A percentile compares a stretch with the other conserved stretches of the same genome.
These are phyloP conservation scores for Panopea generosa DNA, from an alignment of 2,888 invertebrate genomes.

Conservation along the genomic window DNA sequence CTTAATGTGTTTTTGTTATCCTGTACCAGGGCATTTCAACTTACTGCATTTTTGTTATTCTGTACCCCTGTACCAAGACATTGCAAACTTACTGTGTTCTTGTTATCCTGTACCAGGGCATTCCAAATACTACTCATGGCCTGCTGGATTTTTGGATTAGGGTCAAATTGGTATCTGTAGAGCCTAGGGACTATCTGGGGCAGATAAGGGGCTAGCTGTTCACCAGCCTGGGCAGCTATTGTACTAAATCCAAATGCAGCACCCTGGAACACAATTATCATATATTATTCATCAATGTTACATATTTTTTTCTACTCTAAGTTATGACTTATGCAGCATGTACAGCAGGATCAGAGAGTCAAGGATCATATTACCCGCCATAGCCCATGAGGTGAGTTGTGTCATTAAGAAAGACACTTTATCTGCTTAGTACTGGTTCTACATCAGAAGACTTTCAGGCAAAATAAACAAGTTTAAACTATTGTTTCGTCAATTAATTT, in stretches of 20 bases:
- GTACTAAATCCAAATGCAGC: conserved; percentile 97
- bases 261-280: conserved; percentile 87
- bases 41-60: not conserved
- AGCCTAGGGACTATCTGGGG: conserved; percentile 95
- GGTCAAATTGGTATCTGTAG: conserved; percentile 96
- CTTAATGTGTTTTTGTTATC: conserved; percentile 86
- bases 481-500: too few species aligned
- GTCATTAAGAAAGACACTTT: too few species aligned
- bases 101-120: conserved; percentile 93
- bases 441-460: too few species aligned
- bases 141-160: conserved; percentile 95
- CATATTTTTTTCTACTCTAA: too few species aligned
- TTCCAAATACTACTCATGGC: conserved; percentile 98
- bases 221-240: conserved; percentile 93
- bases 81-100: conserved; percentile 89
- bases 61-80: not conserved
- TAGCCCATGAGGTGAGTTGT: too few species aligned
- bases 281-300: too few species aligned
- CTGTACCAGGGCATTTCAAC: not conserved
- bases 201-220: conserved; percentile 92
- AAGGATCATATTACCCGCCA: too few species aligned
- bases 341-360: too few species aligned
- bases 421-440: too few species aligned
- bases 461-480: too few species aligned
- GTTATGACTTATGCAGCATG: too few species aligned